Conservation (phyloP, 2,888 invertebrate genomes). For the Gryllus longicercus region DNA sequence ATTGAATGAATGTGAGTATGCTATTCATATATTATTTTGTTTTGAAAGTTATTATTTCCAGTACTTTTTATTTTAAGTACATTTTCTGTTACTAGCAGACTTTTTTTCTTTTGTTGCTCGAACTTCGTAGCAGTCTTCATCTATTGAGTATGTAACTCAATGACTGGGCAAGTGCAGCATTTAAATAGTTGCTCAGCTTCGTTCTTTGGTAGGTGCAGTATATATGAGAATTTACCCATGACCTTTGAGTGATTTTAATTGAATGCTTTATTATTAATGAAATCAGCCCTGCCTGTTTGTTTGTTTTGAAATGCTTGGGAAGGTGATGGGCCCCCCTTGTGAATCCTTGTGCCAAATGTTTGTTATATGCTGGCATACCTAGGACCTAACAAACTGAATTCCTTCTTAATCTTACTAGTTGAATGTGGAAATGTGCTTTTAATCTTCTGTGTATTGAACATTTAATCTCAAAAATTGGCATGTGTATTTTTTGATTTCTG, state of each 20-base stretch:
- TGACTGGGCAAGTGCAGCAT: neutral
- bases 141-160: neutral
- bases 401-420: too few relatives aligned
- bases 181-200: neutral
- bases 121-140: neutral
- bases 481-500: too few relatives aligned
- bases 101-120: conserved; percentile 7
- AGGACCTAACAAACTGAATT: too few relatives aligned
- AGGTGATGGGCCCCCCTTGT: too few relatives aligned
- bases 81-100: neutral
- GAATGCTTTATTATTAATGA: conserved; percentile 81
- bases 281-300: too few relatives aligned
- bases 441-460: too few relatives aligned
- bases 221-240: conserved; percentile 75
- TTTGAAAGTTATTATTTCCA: neutral
- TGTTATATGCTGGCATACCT: too few relatives aligned
- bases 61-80: neutral
- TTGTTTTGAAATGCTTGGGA: too few relatives aligned
- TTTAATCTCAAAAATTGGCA: too few relatives aligned
- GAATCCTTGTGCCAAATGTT: too few relatives aligned
- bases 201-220: neutral
- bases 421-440: too few relatives aligned
- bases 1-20: neutral
- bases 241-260: conserved; percentile 90
- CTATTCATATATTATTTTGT: neutral